Evolutionary conservation across 2,797 vertebrate species (phyloP), one percentile per base, ranked within the genome.

Genomic region (Megaceryle alcyon): DNA sequence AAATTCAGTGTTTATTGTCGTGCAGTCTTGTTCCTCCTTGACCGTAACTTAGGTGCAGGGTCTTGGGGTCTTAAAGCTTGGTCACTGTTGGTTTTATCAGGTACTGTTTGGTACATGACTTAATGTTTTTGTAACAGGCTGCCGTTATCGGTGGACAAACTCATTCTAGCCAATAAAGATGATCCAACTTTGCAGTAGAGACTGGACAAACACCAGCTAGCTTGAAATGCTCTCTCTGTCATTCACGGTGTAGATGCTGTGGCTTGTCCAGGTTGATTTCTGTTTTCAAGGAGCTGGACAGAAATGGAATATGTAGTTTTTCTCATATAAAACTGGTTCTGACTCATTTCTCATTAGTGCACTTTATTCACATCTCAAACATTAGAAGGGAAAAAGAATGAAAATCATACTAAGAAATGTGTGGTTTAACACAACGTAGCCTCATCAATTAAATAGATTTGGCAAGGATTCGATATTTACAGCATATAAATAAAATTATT

Each of bases 381-480:
- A 75, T 48, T 29, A 69, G 43, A 59, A 76, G 18, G 44, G 31
- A 86, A 69, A 20, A 77, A 56, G 54, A 88, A 61, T 41, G 56
- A 73, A 86, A 86, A 84, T 33, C 53, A 1, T 3, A 0, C 33
- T 49, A 77, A 66, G 43, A 84, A 88, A 66, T 35, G 28, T 70
- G 39, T 8, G 23, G 31, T 92, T 92, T 77, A 90, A 64, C 44
- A 56, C 72, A 92, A 71, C 53, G 14, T 65, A 79, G 60, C 56
- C 60, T 88, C 48, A 61, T 61, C 41, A 39, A 29, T 90, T 80
- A 73, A 90, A 61, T 14, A 64, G 19, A 57, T 90, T 88, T 80
- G 41, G 59, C 72, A 75, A 88, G 61, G 56, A 57, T 85, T 87
- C 77, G 56, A 71, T 65, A 78, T 88, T 91, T 94, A 37, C 59